Conservation (phyloP, 2,113 vertebrate genomes). For the Hydrochoerus hydrochaeris region DNA sequence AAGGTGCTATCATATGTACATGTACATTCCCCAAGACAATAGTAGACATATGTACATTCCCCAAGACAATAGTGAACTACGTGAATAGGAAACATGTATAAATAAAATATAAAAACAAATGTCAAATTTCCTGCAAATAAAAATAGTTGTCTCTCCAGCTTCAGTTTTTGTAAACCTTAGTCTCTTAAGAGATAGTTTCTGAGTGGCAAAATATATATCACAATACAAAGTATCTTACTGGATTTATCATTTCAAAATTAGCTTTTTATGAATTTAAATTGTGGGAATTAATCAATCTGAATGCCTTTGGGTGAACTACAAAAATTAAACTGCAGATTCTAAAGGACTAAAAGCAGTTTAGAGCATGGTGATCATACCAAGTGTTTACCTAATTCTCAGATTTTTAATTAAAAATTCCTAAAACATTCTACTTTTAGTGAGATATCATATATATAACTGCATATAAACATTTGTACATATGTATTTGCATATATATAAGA, state of each 20-base stretch:
- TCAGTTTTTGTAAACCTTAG: background rate
- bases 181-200: background rate
- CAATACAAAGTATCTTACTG: background rate
- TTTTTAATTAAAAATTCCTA: background rate
- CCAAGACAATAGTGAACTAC: background rate
- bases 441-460: background rate
- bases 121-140: background rate
- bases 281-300: background rate
- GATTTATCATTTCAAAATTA: slow-evolving; percentile 37
- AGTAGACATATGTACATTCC: background rate
- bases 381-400: background rate
- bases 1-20: background rate
- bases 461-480: background rate
- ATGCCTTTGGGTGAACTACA: background rate
- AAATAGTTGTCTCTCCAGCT: background rate
- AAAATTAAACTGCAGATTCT: background rate
- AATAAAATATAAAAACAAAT: background rate
- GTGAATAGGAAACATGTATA: background rate
- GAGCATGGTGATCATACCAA: background rate
- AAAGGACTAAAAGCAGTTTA: background rate
- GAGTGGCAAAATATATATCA: background rate
- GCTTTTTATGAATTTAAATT: slow-evolving; percentile 1
- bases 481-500: background rate
- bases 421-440: background rate
- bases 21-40: background rate